phyloP scores from a whole-genome alignment of 2,797 vertebrate species.

The Pseudomugil tenellus region DNA sequence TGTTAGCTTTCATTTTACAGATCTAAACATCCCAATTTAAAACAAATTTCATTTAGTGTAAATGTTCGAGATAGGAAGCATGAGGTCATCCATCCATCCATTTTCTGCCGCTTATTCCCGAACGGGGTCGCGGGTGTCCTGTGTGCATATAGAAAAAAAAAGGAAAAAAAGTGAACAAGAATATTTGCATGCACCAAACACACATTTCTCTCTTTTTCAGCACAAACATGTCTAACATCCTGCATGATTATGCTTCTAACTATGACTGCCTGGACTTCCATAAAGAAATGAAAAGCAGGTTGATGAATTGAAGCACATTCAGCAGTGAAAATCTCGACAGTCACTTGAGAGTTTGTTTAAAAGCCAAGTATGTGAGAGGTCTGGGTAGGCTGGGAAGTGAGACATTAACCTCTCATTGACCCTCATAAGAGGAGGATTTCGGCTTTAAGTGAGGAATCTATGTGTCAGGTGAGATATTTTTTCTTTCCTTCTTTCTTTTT shows the following conservation, averaged over 20 bases:
- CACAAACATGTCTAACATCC: not conserved
- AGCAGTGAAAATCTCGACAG: constrained; percentile 29
- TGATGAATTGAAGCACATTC: constrained; percentile 21
- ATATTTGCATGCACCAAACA: not conserved
- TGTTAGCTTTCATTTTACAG: not conserved
- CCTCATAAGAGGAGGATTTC: constrained; percentile 80
- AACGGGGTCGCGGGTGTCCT: no score
- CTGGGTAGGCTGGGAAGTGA: constrained; percentile 60
- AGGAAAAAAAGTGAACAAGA: not conserved
- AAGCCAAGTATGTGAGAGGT: constrained; percentile 80
- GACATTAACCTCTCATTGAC: constrained; percentile 80
- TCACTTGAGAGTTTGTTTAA: constrained; percentile 53
- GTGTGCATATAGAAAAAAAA: not conserved
- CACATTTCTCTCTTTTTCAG: not conserved
- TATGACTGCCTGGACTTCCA: not conserved
- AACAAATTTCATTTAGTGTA: not conserved
- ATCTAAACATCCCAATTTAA: not conserved
- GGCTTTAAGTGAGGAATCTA: constrained; percentile 83
- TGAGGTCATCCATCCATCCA: no score
- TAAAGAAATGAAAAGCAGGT: not conserved
- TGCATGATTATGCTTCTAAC: not conserved
- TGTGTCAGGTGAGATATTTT: constrained; percentile 79
- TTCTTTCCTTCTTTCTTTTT: constrained; percentile 39
- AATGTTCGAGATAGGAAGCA: no score
- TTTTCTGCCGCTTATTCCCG: no score